phyloP scores from a whole-genome alignment of 2,797 vertebrate genomes.

The Enteromius treurensis region DNA sequence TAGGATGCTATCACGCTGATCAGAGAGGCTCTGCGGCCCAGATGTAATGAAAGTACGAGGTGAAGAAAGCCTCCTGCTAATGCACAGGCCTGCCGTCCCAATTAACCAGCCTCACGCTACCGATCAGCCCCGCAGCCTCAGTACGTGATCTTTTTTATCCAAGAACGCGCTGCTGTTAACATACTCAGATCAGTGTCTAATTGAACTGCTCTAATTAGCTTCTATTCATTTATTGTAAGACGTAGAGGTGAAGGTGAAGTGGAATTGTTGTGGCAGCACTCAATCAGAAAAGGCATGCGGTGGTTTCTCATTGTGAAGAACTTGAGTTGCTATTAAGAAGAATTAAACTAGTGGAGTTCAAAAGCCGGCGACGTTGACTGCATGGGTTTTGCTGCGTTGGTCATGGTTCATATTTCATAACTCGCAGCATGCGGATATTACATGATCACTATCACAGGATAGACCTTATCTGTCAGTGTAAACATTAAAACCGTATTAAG shows the following conservation, averaged over 20 bases:
- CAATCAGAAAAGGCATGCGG: background rate
- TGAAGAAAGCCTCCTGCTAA: background rate
- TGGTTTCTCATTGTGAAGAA: background rate
- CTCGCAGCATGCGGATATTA: constrained; percentile 35
- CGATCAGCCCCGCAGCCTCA: constrained; percentile 10
- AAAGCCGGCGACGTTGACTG: background rate
- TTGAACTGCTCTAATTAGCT: constrained; percentile 27
- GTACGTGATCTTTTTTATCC: background rate
- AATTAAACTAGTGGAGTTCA: constrained; percentile 18
- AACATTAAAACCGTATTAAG: constrained; percentile 6
- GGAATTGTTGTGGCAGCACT: background rate
- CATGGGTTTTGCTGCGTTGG: background rate
- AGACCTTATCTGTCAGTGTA: constrained; percentile 17
- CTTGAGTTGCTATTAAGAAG: constrained; percentile 1
- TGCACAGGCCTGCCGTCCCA: constrained; percentile 4
- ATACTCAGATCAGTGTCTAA: background rate
- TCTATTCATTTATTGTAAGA: constrained; percentile 13
- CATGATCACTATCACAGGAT: constrained; percentile 29
- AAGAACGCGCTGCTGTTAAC: background rate
- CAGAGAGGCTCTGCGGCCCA: constrained; percentile 33
- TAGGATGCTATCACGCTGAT: constrained; percentile 36
- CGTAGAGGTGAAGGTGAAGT: constrained; percentile 16
- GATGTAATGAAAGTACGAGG: constrained; percentile 48
- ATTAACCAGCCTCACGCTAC: constrained; percentile 41
- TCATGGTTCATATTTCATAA: constrained; percentile 22